phyloP scores from a whole-genome alignment of 1,140 invertebrate genomes.

The Danaus melanippus region DNA sequence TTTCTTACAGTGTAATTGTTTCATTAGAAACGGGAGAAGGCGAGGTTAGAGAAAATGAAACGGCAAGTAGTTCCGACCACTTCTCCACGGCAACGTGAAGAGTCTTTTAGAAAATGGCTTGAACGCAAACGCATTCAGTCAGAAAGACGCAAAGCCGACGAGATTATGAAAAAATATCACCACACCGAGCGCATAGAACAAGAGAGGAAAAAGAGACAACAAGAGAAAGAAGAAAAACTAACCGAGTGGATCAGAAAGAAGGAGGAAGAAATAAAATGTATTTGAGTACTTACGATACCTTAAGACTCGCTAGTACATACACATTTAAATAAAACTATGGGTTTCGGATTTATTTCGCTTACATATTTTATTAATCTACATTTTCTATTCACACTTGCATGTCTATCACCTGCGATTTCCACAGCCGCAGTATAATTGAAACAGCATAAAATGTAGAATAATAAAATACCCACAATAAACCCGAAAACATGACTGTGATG shows the following conservation, averaged over 20 bases:
- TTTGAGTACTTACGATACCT: not conserved
- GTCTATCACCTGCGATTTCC: too few species aligned
- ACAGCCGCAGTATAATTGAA: not conserved
- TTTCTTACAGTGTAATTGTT: not conserved
- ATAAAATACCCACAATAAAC: too few species aligned
- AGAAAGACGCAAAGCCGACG: slow-evolving; percentile 46
- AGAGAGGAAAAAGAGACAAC: slow-evolving; percentile 47
- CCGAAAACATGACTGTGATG: too few species aligned
- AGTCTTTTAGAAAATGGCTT: slow-evolving; percentile 53
- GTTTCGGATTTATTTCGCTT: too few species aligned
- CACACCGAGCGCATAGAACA: slow-evolving; percentile 44
- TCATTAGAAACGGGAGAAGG: slow-evolving; percentile 46
- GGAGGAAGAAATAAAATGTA: slow-evolving; percentile 69
- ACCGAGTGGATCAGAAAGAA: slow-evolving; percentile 70
- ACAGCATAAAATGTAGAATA: too few species aligned
- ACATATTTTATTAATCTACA: too few species aligned
- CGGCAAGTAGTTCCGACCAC: slow-evolving; percentile 26
- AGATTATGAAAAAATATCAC: slow-evolving; percentile 45
- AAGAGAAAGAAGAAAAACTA: slow-evolving; percentile 66
- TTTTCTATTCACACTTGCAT: too few species aligned
- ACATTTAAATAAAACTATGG: too few species aligned
- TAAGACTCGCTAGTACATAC: too few species aligned
- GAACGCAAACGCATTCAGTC: slow-evolving; percentile 46
- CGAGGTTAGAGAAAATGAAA: slow-evolving; percentile 40
- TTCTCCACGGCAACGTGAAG: slow-evolving; percentile 48